phyloP scores from a whole-genome alignment of 2,888 invertebrate species.

The Trissolcus brochymenae region DNA sequence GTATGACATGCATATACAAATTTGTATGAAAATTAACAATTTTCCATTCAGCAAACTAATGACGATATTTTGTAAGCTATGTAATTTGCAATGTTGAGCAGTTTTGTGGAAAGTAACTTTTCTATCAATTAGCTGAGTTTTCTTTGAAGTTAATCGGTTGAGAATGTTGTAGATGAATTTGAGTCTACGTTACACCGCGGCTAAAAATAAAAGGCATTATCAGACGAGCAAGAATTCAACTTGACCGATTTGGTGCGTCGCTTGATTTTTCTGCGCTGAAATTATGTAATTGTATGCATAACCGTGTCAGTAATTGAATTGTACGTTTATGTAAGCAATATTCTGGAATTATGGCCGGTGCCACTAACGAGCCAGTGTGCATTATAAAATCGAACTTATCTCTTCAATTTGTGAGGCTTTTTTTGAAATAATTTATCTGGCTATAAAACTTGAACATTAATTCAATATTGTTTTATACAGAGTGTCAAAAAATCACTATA shows the following conservation, averaged over 20 bases:
- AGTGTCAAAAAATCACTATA: too few relatives aligned
- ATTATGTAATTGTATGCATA: constrained; percentile 39
- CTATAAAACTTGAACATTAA: background rate
- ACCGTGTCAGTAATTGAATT: constrained; percentile 29
- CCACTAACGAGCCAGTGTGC: too few relatives aligned
- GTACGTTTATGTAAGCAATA: constrained; percentile 38
- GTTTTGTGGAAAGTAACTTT: too few relatives aligned
- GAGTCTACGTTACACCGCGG: constrained; percentile 8
- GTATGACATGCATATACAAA: background rate
- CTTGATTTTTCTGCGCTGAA: constrained; percentile 12
- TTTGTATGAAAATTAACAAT: background rate
- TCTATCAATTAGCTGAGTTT: background rate
- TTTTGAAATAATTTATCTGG: background rate
- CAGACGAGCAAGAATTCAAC: constrained; percentile 29
- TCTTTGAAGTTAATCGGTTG: constrained; percentile 3
- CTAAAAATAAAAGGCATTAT: constrained; percentile 39
- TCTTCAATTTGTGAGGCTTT: background rate
- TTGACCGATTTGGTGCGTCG: constrained; percentile 31
- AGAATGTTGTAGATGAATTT: background rate
- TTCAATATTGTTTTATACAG: too few relatives aligned
- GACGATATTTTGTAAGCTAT: too few relatives aligned
- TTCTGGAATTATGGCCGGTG: constrained; percentile 16
- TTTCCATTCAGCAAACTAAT: background rate
- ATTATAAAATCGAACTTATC: background rate
- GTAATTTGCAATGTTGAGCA: too few relatives aligned